Base-by-base conservation (phyloP, 2,797 vertebrate genomes). In the Phylloscopus collybita region DNA sequence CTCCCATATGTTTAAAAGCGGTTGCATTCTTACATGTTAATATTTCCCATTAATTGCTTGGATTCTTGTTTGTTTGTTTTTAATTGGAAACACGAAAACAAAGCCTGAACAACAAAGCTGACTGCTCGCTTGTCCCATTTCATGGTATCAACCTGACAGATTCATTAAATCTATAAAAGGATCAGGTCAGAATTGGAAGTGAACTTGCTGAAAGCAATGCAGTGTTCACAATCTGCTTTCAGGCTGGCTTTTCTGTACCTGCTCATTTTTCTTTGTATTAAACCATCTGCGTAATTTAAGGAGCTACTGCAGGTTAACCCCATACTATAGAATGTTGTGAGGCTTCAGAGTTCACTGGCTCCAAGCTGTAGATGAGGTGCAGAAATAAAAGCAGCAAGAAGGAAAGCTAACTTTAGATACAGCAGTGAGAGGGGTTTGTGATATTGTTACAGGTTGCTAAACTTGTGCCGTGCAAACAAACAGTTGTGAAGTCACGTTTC, bases 1-100 rank as follows among this genome's bases (percentile, higher is more conserved):
- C 62, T 94, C 38, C 50, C 74, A 8, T 95, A 91, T 93, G 92
- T 70, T 94, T 82, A 73, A 93, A 93, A 95, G 92, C 92, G 94
- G 86, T 90, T 67, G 21, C 42, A 22, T 82, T 93, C 71, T 84
- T 94, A 60, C 56, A 53, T 73, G 69, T 81, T 88, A 85, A 73
- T 76, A 60, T 79, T 93, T 90, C 62, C 70, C 14, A 34, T 93
- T 94, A 93, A 86, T 86, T 92, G 79, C 60, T 85, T 62, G 50
- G 17, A 7, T 1, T 49, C 15, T n/a, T 49, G 47, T 53, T 53
- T 69, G 42, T 86, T 66, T 75, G 16, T 27, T 92, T 95, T 86
- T 88, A 84, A 75, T 73, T 84, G n/a, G 56, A 81, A 92, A 78
- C 34, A 56, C 36, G 87, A 81, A 92, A 94, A 93, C 80, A 94